phyloP scores from a whole-genome alignment of 2,888 invertebrate species.

The Lissonota sp. region DNA sequence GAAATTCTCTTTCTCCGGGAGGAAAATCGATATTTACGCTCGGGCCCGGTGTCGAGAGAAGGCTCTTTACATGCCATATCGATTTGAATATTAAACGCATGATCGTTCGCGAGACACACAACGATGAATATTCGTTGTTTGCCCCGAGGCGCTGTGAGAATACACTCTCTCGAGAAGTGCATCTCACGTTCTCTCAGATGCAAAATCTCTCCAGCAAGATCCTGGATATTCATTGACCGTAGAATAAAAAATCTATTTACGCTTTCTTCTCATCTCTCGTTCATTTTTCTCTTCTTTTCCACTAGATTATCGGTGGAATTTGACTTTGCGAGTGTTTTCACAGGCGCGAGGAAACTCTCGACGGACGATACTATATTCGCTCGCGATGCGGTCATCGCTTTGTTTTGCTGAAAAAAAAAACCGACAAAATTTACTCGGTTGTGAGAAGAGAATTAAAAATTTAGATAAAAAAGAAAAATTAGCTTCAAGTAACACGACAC shows the following conservation, averaged over 20 bases:
- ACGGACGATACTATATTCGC: constrained; percentile 75
- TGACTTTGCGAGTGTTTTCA: constrained; percentile 78
- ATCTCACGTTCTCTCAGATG: constrained; percentile 10
- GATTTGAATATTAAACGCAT: constrained; percentile 55
- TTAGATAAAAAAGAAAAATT: too few species aligned
- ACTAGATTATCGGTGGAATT: constrained; percentile 75
- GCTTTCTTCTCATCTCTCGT: constrained; percentile 67
- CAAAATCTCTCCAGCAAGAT: constrained; percentile 41
- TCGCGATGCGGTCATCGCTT: constrained; percentile 81
- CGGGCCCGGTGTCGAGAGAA: constrained; percentile 5
- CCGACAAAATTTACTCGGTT: too few species aligned
- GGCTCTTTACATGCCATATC: constrained; percentile 17
- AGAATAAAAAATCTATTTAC: neutral
- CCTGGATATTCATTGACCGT: constrained; percentile 45
- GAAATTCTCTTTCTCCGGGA: constrained; percentile 18
- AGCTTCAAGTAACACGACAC: too few species aligned
- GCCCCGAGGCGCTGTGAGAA: constrained; percentile 26
- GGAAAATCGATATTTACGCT: constrained; percentile 58
- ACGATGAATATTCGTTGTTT: constrained; percentile 55
- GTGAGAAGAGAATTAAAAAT: neutral
- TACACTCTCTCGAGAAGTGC: constrained; percentile 29
- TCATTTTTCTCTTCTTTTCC: constrained; percentile 79
- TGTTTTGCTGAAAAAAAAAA: constrained; percentile 71
- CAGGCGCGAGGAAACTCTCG: constrained; percentile 74
- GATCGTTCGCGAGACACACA: constrained; percentile 40